phyloP scores from a whole-genome alignment of 2,797 vertebrate species.

The Buceros bicornis region DNA sequence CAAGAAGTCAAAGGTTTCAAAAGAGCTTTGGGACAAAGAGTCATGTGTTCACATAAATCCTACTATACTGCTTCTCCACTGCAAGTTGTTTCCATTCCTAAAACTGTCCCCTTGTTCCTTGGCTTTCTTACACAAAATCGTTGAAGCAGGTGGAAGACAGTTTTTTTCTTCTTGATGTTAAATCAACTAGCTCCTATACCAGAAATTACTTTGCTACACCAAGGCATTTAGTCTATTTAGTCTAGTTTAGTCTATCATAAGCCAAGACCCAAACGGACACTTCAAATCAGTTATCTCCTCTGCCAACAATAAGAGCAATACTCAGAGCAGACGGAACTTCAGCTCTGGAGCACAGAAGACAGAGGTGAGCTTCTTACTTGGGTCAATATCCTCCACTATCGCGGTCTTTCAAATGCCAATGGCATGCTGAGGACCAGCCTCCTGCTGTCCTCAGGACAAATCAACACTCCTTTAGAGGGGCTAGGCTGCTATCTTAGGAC shows the following conservation, averaged over 20 bases:
- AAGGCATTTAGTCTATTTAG: background rate
- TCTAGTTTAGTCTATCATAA: background rate
- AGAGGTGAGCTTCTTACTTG: background rate
- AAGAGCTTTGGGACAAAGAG: background rate
- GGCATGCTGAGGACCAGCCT: background rate
- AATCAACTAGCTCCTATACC: background rate
- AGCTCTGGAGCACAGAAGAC: background rate
- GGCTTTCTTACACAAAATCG: background rate
- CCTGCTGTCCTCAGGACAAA: constrained; percentile 5
- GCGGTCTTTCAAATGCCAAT: constrained; percentile 27
- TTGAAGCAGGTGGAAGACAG: background rate
- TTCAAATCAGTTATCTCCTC: background rate
- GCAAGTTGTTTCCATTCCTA: background rate
- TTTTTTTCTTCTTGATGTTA: background rate
- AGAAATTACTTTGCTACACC: background rate
- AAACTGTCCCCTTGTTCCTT: background rate
- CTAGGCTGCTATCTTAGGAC: constrained; percentile 59
- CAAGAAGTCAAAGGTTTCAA: background rate
- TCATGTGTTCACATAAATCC: background rate
- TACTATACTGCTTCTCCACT: background rate
- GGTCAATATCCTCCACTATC: background rate
- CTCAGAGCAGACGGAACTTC: background rate
- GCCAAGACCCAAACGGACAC: background rate
- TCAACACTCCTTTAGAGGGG: background rate
- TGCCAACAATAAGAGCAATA: background rate